Evolutionary conservation across 2,797 vertebrate genomes (phyloP).

Genomic region (Manis pentadactyla): DNA sequence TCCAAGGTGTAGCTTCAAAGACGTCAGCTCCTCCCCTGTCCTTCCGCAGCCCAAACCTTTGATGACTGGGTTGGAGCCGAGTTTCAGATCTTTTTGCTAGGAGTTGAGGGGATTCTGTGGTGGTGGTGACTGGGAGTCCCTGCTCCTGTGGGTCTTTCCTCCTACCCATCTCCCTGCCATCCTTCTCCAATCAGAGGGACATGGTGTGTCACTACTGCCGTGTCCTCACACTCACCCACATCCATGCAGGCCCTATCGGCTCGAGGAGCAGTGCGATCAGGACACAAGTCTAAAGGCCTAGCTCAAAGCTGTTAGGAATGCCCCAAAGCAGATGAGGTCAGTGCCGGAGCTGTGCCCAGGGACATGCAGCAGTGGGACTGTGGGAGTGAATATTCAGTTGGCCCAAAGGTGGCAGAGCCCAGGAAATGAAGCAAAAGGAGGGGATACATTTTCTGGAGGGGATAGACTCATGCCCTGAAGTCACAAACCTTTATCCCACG

Average conservation of each 20-base stretch:
- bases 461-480: not conserved
- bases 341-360: not conserved
- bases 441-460: not conserved
- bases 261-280: not conserved
- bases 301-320: not conserved
- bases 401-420: not conserved
- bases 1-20: not conserved
- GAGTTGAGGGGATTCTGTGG: not conserved
- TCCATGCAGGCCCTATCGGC: not conserved
- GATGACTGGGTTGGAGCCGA: not conserved
- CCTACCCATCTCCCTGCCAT: accelerated
- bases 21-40: accelerated
- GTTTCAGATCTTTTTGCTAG: not conserved
- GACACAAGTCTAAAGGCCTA: not conserved
- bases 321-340: not conserved
- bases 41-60: accelerated
- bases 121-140: accelerated
- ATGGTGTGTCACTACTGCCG: accelerated
- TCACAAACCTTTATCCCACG: accelerated
- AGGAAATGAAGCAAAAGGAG: not conserved
- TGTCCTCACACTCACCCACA: not conserved
- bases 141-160: not conserved
- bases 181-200: accelerated
- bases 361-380: accelerated
- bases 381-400: accelerated